phyloP scores from a whole-genome alignment of 2,113 vertebrate species.

The Peromyscus polionotus region DNA sequence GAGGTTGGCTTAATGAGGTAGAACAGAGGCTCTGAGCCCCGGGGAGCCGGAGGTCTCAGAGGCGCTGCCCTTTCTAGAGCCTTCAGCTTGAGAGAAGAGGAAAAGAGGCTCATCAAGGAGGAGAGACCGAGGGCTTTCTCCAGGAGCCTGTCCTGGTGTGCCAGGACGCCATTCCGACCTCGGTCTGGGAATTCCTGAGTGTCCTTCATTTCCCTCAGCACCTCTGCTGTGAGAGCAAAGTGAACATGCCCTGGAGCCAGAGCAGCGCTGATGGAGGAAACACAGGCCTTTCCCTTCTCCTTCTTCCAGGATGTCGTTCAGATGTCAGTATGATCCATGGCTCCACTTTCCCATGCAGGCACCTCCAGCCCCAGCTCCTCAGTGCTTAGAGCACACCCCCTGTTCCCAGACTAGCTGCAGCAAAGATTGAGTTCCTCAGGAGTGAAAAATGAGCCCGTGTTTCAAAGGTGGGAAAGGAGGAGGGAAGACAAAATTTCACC shows the following conservation, averaged over 20 bases:
- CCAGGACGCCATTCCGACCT: neutral
- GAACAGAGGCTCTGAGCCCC: neutral
- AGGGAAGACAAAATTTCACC: neutral
- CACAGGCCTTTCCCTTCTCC: neutral
- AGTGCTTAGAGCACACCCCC: neutral
- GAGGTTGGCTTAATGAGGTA: neutral
- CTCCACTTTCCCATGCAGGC: neutral
- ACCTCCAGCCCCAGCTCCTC: neutral
- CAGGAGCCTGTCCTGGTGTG: neutral
- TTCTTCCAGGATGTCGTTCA: neutral
- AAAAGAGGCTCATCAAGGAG: neutral
- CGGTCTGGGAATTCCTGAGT: neutral
- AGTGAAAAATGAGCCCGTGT: constrained; percentile 41
- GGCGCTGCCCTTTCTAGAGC: neutral
- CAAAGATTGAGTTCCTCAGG: neutral
- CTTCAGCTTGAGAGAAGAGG: neutral
- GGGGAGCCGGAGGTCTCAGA: neutral
- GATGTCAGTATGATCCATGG: constrained; percentile 39
- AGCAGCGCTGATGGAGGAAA: neutral
- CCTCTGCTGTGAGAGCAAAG: neutral
- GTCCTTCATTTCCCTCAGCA: neutral
- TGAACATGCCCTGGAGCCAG: neutral
- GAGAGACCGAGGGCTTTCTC: neutral
- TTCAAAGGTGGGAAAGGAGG: neutral
- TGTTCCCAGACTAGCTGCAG: neutral